phyloP scores from a whole-genome alignment of 2,888 invertebrate species.

The Erynnis tages region DNA sequence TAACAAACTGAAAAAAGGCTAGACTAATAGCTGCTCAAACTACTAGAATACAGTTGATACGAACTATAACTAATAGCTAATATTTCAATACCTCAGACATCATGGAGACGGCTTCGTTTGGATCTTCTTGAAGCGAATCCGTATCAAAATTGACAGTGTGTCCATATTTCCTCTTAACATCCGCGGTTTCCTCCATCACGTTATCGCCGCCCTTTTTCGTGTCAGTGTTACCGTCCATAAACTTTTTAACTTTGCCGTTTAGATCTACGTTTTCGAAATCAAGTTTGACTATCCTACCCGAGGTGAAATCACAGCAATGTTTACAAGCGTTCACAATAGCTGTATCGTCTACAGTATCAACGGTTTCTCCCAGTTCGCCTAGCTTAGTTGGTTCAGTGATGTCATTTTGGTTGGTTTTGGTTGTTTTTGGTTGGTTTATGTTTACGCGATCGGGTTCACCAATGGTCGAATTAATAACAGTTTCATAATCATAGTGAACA shows the following conservation, averaged over 20 bases:
- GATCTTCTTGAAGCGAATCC: constrained; percentile 41
- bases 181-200: constrained; percentile 34
- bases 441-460: constrained; percentile 33
- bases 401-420: too few relatives aligned
- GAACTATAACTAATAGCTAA: neutral
- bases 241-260: constrained; percentile 44
- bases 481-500: constrained; percentile 50
- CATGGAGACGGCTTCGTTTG: constrained; percentile 44
- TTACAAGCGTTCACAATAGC: constrained; percentile 46
- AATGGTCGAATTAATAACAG: constrained; percentile 27
- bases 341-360: constrained; percentile 30
- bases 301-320: constrained; percentile 48
- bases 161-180: constrained; percentile 37
- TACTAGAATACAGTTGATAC: too few relatives aligned
- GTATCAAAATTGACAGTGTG: constrained; percentile 48
- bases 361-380: constrained; percentile 33
- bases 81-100: constrained; percentile 51
- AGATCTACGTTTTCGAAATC: constrained; percentile 35
- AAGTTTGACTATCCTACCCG: constrained; percentile 32
- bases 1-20: too few relatives aligned
- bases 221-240: constrained; percentile 44
- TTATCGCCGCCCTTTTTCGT: constrained; percentile 28
- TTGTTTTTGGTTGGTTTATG: too few relatives aligned
- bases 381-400: constrained; percentile 26
- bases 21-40: too few relatives aligned